These are phyloP conservation scores for Drosophila atripex DNA, from an alignment of 2,888 invertebrate species.

Conservation along the genomic window DNA sequence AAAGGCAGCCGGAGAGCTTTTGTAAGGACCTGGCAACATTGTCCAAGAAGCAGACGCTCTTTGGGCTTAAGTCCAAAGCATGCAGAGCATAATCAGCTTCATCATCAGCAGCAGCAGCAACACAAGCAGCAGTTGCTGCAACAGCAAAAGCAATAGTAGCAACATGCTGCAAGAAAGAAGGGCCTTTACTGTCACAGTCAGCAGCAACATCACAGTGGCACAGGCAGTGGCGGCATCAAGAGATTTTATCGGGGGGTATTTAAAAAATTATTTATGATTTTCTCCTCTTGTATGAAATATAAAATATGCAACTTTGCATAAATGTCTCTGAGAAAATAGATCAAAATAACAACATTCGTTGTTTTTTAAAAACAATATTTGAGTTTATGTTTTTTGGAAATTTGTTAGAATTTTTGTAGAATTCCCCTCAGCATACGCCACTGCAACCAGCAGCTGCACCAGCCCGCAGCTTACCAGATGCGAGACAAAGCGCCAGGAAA, in stretches of 20 bases:
- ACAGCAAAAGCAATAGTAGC: conserved; percentile 22
- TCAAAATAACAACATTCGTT: no score
- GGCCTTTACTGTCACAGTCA: conserved; percentile 46
- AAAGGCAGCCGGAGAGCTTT: conserved; percentile 50
- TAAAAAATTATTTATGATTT: not conserved
- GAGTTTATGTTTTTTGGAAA: no score
- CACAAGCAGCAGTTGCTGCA: conserved; percentile 25
- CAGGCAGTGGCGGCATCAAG: not conserved
- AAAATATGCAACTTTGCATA: not conserved
- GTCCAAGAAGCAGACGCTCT: conserved; percentile 56
- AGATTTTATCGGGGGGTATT: not conserved
- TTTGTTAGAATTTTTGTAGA: not conserved
- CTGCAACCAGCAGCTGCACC: conserved; percentile 18
- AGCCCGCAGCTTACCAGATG: conserved; percentile 28
- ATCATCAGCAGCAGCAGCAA: conserved; percentile 51
- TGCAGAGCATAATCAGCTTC: conserved; percentile 61
- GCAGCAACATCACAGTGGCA: conserved; percentile 16
- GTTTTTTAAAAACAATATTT: no score
- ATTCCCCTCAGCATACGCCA: not conserved
- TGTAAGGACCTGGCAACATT: conserved; percentile 55
- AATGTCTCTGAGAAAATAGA: no score
- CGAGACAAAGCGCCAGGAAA: conserved; percentile 64
- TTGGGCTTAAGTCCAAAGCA: conserved; percentile 51
- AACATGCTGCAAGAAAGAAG: conserved; percentile 38
- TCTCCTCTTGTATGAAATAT: not conserved